Base-by-base conservation (phyloP, 2,797 vertebrate genomes). In the Crenuchus spilurus region DNA sequence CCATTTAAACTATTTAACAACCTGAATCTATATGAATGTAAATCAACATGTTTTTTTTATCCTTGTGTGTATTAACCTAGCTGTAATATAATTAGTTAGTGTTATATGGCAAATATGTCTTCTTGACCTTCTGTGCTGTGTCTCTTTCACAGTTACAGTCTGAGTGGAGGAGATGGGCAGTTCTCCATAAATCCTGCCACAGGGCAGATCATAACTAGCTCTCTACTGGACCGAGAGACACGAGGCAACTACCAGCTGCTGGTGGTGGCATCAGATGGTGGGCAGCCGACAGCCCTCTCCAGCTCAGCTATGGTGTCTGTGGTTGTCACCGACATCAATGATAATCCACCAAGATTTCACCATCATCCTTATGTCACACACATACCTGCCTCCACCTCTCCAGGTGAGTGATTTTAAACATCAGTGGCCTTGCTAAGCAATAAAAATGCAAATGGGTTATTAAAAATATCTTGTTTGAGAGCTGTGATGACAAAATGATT, bases 101-200 rank as follows among this genome's bases (percentile, higher is more conserved):
- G n/a, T n/a, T n/a, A n/a, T n/a, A 58, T 20, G 7, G 16, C 18
- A 3, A 18, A 7, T 26, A 6, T 63, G 37, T 18, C 39, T 18
- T 8, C 24, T 66, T 73, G 35, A 60, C 39, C 11, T 24, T 60
- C 16, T 31, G 18, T 20, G 20, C 35, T 70, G 6, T 78, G 61
- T 72, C 52, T 72, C 37, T 13, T 74, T 58, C 58, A 69, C 90
- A 99, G 98, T 84, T 99, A 99, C 82, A 95, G 94, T 66, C 89
- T 99, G 78, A 91, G 58, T 0, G 97, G 97, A 11, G 97, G 96
- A 52, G 93, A 97, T 44, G 94, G 95, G 0, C 96, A 96, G 63
- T 99, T 99, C 87, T 97, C 97, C 54, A 96, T 99, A 87, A 99
- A 99, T 90, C 98, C 97, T 0, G 95, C 97, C 1, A 99, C 97